These are phyloP conservation scores for Onychostoma macrolepis DNA, from an alignment of 2,113 vertebrate species.

Conservation along the genomic window DNA sequence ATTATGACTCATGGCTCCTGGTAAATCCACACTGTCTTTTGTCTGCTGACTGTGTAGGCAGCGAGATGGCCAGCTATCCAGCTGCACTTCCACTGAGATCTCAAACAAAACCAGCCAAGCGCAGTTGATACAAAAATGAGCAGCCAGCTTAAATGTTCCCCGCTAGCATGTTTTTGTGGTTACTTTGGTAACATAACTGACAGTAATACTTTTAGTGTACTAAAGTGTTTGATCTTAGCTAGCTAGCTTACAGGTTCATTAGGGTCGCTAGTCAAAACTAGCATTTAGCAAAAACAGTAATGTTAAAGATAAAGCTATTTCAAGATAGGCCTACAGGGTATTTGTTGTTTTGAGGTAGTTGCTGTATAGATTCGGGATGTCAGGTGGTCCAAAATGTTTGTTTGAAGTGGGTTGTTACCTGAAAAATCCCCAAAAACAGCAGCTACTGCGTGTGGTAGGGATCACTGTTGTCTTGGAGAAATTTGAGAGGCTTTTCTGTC, in stretches of 20 bases:
- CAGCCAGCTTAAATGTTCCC: neutral
- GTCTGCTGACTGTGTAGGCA: constrained; percentile 36
- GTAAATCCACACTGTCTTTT: constrained; percentile 34
- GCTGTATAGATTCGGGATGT: neutral
- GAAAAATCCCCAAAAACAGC: neutral
- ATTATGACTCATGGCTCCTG: constrained; percentile 43
- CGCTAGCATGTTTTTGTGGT: neutral
- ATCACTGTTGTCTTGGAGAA: neutral
- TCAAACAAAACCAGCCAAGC: constrained; percentile 28
- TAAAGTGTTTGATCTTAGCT: neutral
- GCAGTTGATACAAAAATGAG: neutral
- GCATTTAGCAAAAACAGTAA: neutral
- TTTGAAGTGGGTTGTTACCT: neutral
- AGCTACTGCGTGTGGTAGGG: neutral
- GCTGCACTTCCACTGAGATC: constrained; percentile 27
- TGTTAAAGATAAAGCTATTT: neutral
- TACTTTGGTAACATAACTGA: neutral
- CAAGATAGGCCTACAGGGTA: neutral
- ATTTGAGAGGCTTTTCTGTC: neutral
- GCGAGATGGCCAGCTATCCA: constrained; percentile 6
- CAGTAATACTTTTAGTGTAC: neutral
- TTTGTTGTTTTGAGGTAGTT: neutral
- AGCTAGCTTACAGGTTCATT: neutral
- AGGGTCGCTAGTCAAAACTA: neutral
- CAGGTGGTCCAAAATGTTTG: neutral